A percentile compares a stretch with the other conserved stretches of the same genome.
These are phyloP conservation scores for Melanchra persicariae DNA, from an alignment of 2,888 invertebrate species.

Conservation along the genomic window DNA sequence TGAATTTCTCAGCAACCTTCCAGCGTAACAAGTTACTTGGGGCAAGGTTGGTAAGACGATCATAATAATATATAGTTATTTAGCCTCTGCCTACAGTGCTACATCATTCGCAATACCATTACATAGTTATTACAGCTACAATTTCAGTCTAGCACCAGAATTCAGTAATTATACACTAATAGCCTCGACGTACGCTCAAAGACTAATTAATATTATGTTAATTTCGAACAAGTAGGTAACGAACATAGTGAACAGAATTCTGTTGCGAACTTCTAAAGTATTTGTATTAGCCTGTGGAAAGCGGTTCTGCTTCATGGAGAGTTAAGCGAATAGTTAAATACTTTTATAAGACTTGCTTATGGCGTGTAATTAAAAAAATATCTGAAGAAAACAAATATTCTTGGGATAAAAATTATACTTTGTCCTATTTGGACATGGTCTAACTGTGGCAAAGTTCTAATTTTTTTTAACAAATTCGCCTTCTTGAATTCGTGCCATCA, in stretches of 20 bases:
- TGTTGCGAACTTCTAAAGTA: conserved; percentile 12
- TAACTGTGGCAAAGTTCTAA: too few species aligned
- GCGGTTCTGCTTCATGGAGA: too few species aligned
- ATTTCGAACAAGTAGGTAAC: conserved; percentile 11
- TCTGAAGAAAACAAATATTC: too few species aligned
- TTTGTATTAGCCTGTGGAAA: conserved; percentile 10
- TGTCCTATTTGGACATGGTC: too few species aligned
- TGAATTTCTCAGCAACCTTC: not conserved
- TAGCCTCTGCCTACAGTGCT: too few species aligned
- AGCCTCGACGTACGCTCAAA: conserved; percentile 9
- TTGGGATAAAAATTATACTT: too few species aligned
- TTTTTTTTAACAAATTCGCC: too few species aligned
- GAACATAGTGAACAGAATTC: not conserved
- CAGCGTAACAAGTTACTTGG: not conserved
- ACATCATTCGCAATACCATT: not conserved
- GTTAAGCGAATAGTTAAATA: not conserved
- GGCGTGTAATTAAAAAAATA: too few species aligned
- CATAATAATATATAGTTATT: too few species aligned
- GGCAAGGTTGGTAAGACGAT: too few species aligned
- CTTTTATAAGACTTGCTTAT: not conserved
- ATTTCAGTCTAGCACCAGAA: not conserved
- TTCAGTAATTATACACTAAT: conserved; percentile 28
- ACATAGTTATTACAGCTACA: conserved; percentile 17
- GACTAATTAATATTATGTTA: conserved; percentile 32
- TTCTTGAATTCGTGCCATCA: too few species aligned